These are phyloP conservation scores for Ornithoptera alexandrae DNA, from an alignment of 2,888 invertebrate genomes.

Conservation along the genomic window DNA sequence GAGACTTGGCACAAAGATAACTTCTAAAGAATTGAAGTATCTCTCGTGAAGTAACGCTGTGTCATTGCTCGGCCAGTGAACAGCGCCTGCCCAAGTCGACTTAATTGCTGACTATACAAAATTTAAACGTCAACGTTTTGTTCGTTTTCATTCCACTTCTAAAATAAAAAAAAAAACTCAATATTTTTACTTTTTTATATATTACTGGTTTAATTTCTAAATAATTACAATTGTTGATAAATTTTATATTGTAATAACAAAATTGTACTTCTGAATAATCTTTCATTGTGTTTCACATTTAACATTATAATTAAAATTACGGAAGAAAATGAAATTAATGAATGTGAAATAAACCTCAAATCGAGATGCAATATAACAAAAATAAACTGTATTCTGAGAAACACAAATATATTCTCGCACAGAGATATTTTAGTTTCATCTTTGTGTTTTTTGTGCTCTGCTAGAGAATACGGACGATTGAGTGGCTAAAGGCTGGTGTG, in stretches of 20 bases:
- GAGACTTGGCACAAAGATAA: conserved; percentile 57
- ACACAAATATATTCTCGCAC: neutral
- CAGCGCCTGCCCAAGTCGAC: conserved; percentile 42
- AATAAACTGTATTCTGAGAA: conserved; percentile 1
- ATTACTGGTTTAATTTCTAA: neutral
- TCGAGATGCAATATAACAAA: neutral
- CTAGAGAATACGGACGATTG: conserved; percentile 68
- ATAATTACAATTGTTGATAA: neutral
- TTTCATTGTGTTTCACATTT: no score
- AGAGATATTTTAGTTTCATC: conserved; percentile 33
- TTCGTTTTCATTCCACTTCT: conserved; percentile 16
- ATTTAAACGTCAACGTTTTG: conserved; percentile 26
- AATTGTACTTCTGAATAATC: neutral
- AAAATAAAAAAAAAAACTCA: conserved; percentile 13
- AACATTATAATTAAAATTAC: no score
- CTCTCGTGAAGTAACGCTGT: conserved; percentile 72
- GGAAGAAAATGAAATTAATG: neutral
- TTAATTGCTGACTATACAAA: conserved; percentile 32
- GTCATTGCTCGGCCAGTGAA: conserved; percentile 66
- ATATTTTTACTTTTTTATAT: conserved; percentile 8
- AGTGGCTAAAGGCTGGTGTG: conserved; percentile 75
- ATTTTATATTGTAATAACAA: no score
- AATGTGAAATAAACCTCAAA: neutral
- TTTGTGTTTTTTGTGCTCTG: conserved; percentile 44
- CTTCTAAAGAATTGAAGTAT: conserved; percentile 74